Evolutionary conservation across 2,888 invertebrate genomes (phyloP).

Genomic region (Agriopis aurantiaria): DNA sequence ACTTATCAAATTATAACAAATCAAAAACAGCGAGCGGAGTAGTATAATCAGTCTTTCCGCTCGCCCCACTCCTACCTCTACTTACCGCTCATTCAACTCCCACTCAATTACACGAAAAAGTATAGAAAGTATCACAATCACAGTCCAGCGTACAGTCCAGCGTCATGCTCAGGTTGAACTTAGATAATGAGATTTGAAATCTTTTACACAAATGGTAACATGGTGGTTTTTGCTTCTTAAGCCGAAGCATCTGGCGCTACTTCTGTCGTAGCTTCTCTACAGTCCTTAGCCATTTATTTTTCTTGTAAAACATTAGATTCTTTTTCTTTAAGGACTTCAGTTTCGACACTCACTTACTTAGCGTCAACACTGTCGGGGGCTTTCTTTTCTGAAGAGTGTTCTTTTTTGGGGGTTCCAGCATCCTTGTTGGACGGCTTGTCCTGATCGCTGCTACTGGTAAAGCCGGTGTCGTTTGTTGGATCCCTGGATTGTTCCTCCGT

Average conservation of each 20-base stretch:
- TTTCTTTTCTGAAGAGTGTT: not conserved
- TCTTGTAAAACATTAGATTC: not conserved
- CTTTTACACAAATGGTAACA: conserved; percentile 43
- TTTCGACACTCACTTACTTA: not conserved
- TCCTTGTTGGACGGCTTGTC: conserved; percentile 41
- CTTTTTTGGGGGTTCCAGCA: conserved; percentile 4
- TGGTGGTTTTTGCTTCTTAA: conserved; percentile 19
- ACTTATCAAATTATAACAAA: conserved; percentile 13
- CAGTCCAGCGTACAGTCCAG: conserved; percentile 43
- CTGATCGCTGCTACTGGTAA: conserved; percentile 54
- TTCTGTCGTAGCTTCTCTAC: not conserved
- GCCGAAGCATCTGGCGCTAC: not conserved
- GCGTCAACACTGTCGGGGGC: not conserved
- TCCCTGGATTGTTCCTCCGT: conserved; percentile 66
- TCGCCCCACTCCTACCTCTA: not conserved
- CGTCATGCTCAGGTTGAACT: conserved; percentile 41
- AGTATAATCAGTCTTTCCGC: not conserved
- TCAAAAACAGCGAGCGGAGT: not conserved
- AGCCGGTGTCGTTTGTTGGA: conserved; percentile 63
- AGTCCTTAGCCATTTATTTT: not conserved
- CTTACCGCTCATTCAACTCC: not conserved
- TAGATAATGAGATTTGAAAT: conserved; percentile 44
- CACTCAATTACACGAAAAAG: conserved; percentile 15
- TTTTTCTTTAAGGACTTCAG: not conserved
- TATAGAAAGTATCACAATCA: conserved; percentile 45